Percentiles rank a stretch among this genome's conserved stretches.
These are phyloP conservation scores for Eudemis profundana DNA, from an alignment of 2,888 invertebrate genomes.

Conservation along the genomic window DNA sequence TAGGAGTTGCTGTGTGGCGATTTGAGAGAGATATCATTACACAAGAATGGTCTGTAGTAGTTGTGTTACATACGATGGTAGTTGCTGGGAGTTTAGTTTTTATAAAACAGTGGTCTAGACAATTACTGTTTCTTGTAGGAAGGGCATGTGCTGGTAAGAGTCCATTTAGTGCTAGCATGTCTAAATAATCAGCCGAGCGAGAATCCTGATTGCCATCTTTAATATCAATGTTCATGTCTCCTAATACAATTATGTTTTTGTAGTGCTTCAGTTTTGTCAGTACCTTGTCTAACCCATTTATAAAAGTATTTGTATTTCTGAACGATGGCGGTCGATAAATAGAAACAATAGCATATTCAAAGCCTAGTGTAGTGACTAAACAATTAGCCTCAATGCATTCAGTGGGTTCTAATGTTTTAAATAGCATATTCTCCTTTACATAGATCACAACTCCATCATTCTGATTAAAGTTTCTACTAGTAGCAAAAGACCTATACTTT, in stretches of 20 bases:
- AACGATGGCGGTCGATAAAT: conserved; percentile 5
- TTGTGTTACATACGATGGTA: conserved; percentile 3
- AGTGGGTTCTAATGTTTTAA: background rate
- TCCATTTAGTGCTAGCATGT: conserved; percentile 9
- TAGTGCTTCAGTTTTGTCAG: background rate
- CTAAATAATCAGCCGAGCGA: conserved; percentile 3
- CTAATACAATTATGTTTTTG: conserved; percentile 7
- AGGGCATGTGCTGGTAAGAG: conserved; percentile 6
- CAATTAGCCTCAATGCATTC: conserved; percentile 18
- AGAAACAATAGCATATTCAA: conserved; percentile 8
- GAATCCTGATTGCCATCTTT: background rate
- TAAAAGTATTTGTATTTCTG: background rate
- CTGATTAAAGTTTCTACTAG: background rate
- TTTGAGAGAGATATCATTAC: conserved; percentile 7
- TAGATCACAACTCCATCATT: conserved; percentile 6
- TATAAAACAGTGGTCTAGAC: conserved; percentile 1
- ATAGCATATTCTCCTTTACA: background rate
- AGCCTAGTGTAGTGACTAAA: background rate
- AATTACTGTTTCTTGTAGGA: conserved; percentile 3
- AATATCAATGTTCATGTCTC: conserved; percentile 10
- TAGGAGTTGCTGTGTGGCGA: background rate
- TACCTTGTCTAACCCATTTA: conserved; percentile 2
- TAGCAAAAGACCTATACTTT: conserved; percentile 1
- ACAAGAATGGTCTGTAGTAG: conserved; percentile 11
- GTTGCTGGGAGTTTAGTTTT: conserved; percentile 4